Conservation (phyloP, 2,113 vertebrate species). For the Poeciliopsis turrubarensis region DNA sequence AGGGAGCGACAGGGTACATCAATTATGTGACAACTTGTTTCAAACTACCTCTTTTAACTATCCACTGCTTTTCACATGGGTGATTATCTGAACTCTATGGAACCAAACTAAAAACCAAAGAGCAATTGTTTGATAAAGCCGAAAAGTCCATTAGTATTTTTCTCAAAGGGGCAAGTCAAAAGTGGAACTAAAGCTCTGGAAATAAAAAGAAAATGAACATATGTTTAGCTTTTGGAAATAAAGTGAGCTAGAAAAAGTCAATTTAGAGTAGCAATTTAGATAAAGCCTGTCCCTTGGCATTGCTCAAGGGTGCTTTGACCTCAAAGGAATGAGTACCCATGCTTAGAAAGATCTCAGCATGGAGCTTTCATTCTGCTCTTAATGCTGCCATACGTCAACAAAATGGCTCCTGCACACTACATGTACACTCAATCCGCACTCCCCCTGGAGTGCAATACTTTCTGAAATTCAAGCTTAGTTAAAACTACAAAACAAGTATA, state of each 20-base stretch:
- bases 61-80: slow-evolving; percentile 55
- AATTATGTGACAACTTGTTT: slow-evolving; percentile 70
- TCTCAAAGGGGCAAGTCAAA: slow-evolving; percentile 33
- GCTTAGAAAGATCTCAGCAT: slow-evolving; percentile 18
- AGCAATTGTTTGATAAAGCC: slow-evolving; percentile 56
- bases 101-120: slow-evolving; percentile 27
- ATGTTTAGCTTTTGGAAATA: slow-evolving; percentile 33
- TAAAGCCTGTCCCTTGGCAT: slow-evolving; percentile 47
- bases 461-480: slow-evolving; percentile 22
- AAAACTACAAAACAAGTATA: slow-evolving; percentile 36
- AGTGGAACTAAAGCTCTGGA: slow-evolving; percentile 43
- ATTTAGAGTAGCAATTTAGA: slow-evolving; percentile 59
- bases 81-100: slow-evolving; percentile 62
- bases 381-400: slow-evolving; percentile 62
- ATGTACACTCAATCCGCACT: slow-evolving; percentile 18
- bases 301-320: slow-evolving; percentile 55
- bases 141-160: slow-evolving; percentile 54
- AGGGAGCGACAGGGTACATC: slow-evolving; percentile 60
- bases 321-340: slow-evolving; percentile 32
- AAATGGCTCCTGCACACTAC: slow-evolving; percentile 21
- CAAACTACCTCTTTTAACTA: slow-evolving; percentile 44
- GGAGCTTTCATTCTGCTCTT: slow-evolving; percentile 18
- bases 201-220: slow-evolving; percentile 32
- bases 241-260: slow-evolving; percentile 47
- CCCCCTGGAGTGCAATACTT: slow-evolving; percentile 7